Evolutionary conservation across 2,888 invertebrate species (phyloP), one percentile per base, ranked within the genome.

Genomic region (Teinopalpus imperialis): DNA sequence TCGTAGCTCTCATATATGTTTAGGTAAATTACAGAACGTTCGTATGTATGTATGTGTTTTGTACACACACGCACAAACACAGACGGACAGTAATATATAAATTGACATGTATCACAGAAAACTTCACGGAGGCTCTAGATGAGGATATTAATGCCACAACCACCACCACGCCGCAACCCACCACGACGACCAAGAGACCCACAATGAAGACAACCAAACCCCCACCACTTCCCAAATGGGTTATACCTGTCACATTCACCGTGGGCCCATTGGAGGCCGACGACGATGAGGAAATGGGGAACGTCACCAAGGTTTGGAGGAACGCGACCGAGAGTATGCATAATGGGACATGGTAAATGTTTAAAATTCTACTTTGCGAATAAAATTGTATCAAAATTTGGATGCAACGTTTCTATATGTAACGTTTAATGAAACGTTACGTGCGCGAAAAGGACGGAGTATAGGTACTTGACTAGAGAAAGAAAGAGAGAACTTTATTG

Each of bases 181-280:
- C 76, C 0, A 74, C 81, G 1, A 74, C 75, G 2, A 66, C 74
- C 0, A 64, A 61, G 0, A 61, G 63, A 7, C 53, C 63, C 1
- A 65, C 48, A 3, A 34, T 43, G n/a, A 59, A 49, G 9, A 59
- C 77, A 9, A 77, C 80, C 0, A 71, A 69, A 13, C 49, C 76
- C 0, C 77, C 81, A 0, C 75, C 76, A 0, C 53, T 66, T 0
- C 76, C 79, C 12, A 93, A 92, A 58, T 96, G 95, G 95, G 93
- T 93, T 54, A 92, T 96, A 51, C 95, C 95, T 0, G 88, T 96
- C 36, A 94, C 93, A 2, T 96, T 93, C 73, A 91, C 92, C 48
- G 93, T 94, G 2, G 93, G 93, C 39, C 91, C 92, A 0, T 39
- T 80, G 0, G 90, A 91, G 2, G 85, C 91, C 30, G 86, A 90